phyloP scores from a whole-genome alignment of 2,797 vertebrate species.

The Remorina albescens region DNA sequence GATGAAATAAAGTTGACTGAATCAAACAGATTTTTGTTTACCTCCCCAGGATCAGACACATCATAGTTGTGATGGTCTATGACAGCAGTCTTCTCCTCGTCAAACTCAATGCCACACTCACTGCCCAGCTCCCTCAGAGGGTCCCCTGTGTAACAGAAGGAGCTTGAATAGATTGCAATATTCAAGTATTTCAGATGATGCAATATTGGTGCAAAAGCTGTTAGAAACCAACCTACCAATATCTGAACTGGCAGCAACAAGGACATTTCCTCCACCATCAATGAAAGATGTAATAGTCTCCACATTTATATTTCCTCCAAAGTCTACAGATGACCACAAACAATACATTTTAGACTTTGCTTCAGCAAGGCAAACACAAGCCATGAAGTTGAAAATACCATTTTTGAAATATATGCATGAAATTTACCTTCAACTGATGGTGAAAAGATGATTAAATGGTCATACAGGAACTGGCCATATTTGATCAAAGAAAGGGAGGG shows the following conservation, averaged over 20 bases:
- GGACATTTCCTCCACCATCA: slow-evolving; percentile 95
- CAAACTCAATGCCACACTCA: slow-evolving; percentile 98
- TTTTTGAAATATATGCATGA: neutral
- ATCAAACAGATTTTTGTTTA: slow-evolving; percentile 62
- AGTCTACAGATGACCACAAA: slow-evolving; percentile 85
- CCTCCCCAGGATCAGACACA: slow-evolving; percentile 94
- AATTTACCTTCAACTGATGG: slow-evolving; percentile 95
- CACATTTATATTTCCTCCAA: slow-evolving; percentile 96
- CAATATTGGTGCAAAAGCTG: neutral
- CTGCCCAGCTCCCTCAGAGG: slow-evolving; percentile 96
- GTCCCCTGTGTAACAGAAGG: slow-evolving; percentile 86
- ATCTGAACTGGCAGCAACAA: slow-evolving; percentile 94
- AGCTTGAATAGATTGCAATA: neutral
- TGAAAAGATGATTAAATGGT: slow-evolving; percentile 95
- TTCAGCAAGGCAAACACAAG: neutral
- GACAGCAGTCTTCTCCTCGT: slow-evolving; percentile 96
- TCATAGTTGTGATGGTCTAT: slow-evolving; percentile 99
- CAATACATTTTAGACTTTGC: neutral
- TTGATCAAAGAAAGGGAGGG: slow-evolving; percentile 94
- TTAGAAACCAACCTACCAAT: slow-evolving; percentile 86
- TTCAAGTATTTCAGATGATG: neutral
- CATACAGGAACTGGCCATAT: slow-evolving; percentile 96
- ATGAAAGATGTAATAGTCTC: slow-evolving; percentile 97
- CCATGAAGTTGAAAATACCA: neutral
- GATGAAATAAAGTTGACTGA: neutral